A percentile compares a stretch with the other conserved stretches of the same genome.
Conservation (phyloP, 2,113 vertebrate species). For the Tenebrosternarchus preto region DNA sequence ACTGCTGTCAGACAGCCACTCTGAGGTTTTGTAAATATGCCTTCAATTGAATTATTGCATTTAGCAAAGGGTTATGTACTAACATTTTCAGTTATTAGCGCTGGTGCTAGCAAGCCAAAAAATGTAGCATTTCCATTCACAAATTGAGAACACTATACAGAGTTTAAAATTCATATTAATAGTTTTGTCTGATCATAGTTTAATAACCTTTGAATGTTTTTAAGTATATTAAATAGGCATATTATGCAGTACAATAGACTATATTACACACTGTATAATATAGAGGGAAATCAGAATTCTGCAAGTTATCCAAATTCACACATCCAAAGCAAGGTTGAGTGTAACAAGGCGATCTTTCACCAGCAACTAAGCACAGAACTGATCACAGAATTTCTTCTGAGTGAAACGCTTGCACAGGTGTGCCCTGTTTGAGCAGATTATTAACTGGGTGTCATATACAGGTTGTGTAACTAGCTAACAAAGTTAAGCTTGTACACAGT, state of each 20-base stretch:
- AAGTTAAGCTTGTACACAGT: no score
- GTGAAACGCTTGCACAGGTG: background rate
- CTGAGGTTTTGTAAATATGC: slow-evolving; percentile 2
- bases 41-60: slow-evolving; percentile 22
- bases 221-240: background rate
- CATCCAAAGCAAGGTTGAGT: background rate
- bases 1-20: background rate
- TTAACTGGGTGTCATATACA: background rate
- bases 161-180: background rate
- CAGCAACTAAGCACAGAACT: background rate
- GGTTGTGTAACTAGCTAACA: background rate
- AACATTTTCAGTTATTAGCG: background rate
- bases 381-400: background rate
- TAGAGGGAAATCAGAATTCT: background rate
- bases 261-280: background rate
- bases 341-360: background rate
- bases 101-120: background rate
- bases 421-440: no score
- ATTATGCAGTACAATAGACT: background rate
- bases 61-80: background rate
- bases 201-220: background rate
- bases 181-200: background rate
- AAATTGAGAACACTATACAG: background rate
- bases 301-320: background rate
- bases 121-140: background rate